phyloP scores from a whole-genome alignment of 2,888 invertebrate species.

The Leistus spinibarbis region DNA sequence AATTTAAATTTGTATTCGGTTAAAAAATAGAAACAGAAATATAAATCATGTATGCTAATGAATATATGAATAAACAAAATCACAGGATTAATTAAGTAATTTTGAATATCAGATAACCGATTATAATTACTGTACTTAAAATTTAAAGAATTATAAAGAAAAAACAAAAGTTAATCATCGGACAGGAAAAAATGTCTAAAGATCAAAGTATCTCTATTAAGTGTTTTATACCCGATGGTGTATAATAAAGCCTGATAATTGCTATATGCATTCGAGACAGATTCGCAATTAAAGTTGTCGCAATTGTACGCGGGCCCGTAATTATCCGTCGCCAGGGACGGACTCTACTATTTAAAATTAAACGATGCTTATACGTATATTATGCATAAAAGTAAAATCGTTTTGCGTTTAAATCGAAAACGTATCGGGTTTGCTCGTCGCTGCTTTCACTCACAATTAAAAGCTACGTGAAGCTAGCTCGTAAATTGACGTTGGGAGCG shows the following conservation, averaged over 20 bases:
- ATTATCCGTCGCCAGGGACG: slow-evolving; percentile 32
- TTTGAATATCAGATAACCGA: neutral
- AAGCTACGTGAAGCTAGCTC: slow-evolving; percentile 22
- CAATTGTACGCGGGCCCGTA: slow-evolving; percentile 35
- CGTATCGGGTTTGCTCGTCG: neutral
- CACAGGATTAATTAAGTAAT: neutral
- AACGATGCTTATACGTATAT: neutral
- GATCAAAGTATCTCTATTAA: slow-evolving; percentile 31
- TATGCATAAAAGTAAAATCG: neutral
- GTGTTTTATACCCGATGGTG: slow-evolving; percentile 30
- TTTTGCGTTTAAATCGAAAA: slow-evolving; percentile 36
- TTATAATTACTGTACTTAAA: neutral
- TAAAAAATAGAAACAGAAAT: neutral
- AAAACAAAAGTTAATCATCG: neutral
- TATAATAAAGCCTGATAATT: slow-evolving; percentile 35
- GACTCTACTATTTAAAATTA: slow-evolving; percentile 10
- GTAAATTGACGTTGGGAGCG: slow-evolving; percentile 8
- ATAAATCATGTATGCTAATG: neutral
- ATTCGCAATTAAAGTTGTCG: slow-evolving; percentile 36
- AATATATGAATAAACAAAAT: neutral
- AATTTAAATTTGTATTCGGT: neutral
- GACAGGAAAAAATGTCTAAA: neutral
- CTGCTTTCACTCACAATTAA: slow-evolving; percentile 35
- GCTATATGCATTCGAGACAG: slow-evolving; percentile 21
- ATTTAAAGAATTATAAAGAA: neutral